Percentiles rank a stretch among this genome's conserved stretches.
Conservation (phyloP, 2,113 vertebrate species). For the Sus scrofa region DNA sequence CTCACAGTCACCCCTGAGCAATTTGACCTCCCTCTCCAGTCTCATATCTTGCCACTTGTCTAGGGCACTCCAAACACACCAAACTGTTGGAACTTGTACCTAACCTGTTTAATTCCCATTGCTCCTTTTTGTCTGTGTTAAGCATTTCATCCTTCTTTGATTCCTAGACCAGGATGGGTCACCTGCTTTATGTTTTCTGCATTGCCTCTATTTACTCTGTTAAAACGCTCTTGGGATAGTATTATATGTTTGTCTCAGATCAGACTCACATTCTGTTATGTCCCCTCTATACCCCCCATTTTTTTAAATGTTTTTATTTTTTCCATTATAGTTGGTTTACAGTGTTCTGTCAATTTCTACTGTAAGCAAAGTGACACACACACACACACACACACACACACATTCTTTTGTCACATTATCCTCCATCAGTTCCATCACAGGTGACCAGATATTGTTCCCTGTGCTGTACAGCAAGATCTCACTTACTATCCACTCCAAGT, state of each 20-base stretch:
- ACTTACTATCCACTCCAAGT: background rate
- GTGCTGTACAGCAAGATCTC: background rate
- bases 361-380: background rate
- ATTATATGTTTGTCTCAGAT: background rate
- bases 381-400: too few relatives aligned
- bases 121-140: conserved; percentile 4
- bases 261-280: background rate
- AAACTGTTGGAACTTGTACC: background rate
- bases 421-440: background rate
- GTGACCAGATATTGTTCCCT: background rate
- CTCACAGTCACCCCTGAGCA: background rate
- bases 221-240: background rate
- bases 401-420: background rate
- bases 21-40: background rate
- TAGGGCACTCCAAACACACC: background rate
- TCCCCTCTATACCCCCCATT: background rate
- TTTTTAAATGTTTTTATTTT: background rate
- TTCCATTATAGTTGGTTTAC: background rate
- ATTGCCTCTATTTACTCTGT: background rate
- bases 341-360: background rate
- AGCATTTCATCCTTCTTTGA: background rate
- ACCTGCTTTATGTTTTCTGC: background rate
- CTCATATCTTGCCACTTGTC: background rate
- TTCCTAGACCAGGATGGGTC: background rate
- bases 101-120: background rate